Evolutionary conservation across 2,797 vertebrate genomes (phyloP).

Genomic region (Sarcoramphus papa): DNA sequence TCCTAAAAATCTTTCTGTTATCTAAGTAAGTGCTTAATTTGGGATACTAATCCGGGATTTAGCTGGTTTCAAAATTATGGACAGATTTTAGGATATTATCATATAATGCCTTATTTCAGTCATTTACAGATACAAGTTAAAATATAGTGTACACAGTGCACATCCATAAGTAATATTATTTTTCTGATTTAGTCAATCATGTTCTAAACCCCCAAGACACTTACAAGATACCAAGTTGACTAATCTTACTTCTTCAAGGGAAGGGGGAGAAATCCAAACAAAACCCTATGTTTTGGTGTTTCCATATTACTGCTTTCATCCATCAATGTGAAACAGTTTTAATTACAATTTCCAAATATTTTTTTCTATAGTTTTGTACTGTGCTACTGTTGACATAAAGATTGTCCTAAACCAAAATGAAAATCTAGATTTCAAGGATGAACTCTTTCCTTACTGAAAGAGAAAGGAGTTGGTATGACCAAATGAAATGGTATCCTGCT

Average conservation of each 20-base stretch:
- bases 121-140: background rate
- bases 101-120: background rate
- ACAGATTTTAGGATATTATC: background rate
- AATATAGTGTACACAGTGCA: background rate
- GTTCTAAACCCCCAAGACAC: background rate
- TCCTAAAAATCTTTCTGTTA: background rate
- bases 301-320: background rate
- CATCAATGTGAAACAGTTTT: background rate
- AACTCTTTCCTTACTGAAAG: background rate
- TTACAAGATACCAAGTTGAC: background rate
- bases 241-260: background rate
- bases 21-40: background rate
- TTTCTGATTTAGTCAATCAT: background rate
- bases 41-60: background rate
- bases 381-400: background rate
- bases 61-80: background rate
- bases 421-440: background rate
- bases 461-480: background rate
- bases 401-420: background rate
- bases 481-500: background rate
- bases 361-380: background rate
- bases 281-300: background rate
- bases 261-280: background rate
- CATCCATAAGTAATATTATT: background rate
- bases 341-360: background rate